Evolutionary conservation across 2,113 vertebrate genomes (phyloP).

Genomic region (Sander lucioperca): DNA sequence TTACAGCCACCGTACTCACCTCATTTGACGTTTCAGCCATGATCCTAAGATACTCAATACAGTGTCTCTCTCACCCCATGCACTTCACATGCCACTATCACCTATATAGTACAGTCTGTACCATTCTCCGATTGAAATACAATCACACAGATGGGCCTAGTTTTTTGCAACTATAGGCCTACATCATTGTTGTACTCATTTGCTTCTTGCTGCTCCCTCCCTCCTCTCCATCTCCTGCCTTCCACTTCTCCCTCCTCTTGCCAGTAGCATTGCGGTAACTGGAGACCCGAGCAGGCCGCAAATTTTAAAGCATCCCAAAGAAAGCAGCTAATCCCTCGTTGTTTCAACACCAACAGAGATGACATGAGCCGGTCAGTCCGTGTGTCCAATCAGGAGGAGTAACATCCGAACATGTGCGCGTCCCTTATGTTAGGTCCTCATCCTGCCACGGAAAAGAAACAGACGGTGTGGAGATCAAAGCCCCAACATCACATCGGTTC

Average conservation of each 20-base stretch:
- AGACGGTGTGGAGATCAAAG: slow-evolving; percentile 16
- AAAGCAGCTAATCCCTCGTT: slow-evolving; percentile 56
- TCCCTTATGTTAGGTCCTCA: slow-evolving; percentile 38
- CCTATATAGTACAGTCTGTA: slow-evolving; percentile 12
- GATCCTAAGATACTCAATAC: slow-evolving; percentile 26
- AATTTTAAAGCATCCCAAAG: slow-evolving; percentile 56
- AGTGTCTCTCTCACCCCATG: slow-evolving; percentile 27
- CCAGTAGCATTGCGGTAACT: slow-evolving; percentile 82
- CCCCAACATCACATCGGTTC: slow-evolving; percentile 42
- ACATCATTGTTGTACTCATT: slow-evolving; percentile 26
- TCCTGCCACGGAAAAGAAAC: slow-evolving; percentile 34
- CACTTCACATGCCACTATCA: slow-evolving; percentile 24
- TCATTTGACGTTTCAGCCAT: slow-evolving; percentile 49
- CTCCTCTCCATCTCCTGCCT: slow-evolving; percentile 47
- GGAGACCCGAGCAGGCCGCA: slow-evolving; percentile 75
- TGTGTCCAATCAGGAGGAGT: slow-evolving; percentile 42
- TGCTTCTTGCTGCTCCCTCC: slow-evolving; percentile 31
- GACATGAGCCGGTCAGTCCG: slow-evolving; percentile 44
- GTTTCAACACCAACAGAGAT: slow-evolving; percentile 37
- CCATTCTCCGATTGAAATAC: slow-evolving; percentile 11
- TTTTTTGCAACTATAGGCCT: neutral
- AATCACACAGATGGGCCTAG: neutral
- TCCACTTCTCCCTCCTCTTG: slow-evolving; percentile 58
- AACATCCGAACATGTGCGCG: slow-evolving; percentile 50
- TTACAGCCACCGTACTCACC: slow-evolving; percentile 47